Evolutionary conservation across 2,888 invertebrate genomes (phyloP).

Genomic region (Ptilodon capucinus): DNA sequence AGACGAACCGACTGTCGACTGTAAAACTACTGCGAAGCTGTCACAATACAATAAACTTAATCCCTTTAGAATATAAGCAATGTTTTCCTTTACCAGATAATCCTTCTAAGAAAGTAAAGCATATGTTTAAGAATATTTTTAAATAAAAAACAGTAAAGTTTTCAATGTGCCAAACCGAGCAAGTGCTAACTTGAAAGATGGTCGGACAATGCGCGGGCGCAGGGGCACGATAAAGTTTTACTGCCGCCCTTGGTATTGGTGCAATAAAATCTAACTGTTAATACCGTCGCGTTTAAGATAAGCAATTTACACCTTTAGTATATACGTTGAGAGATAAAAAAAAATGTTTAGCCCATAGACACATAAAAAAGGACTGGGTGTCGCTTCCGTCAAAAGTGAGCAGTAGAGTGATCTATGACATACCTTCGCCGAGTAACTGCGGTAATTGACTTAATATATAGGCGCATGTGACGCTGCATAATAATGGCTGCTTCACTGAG

Average conservation of each 20-base stretch:
- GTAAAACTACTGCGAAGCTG: constrained; percentile 6
- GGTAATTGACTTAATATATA: too few species aligned
- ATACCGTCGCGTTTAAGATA: constrained; percentile 15
- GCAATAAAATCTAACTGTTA: constrained; percentile 53
- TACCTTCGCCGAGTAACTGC: too few species aligned
- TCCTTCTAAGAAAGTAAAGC: constrained; percentile 39
- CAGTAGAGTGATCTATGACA: too few species aligned
- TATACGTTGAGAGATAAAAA: too few species aligned
- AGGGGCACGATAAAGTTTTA: constrained; percentile 58
- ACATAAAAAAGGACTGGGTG: too few species aligned
- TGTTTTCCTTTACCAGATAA: constrained; percentile 27
- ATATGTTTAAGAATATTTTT: constrained; percentile 7
- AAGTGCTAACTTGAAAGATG: constrained; percentile 41
- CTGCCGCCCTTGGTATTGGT: constrained; percentile 29
- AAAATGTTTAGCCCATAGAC: too few species aligned
- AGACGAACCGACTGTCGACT: not conserved
- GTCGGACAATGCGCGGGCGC: constrained; percentile 25
- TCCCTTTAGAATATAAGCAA: constrained; percentile 49
- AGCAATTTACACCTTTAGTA: constrained; percentile 29
- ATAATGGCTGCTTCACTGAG: too few species aligned
- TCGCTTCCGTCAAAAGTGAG: too few species aligned
- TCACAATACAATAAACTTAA: constrained; percentile 39
- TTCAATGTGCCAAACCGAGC: constrained; percentile 25
- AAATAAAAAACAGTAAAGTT: not conserved
- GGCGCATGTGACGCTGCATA: too few species aligned